Base-by-base conservation (phyloP, 2,888 invertebrate species). In the Nowickia ferox region DNA sequence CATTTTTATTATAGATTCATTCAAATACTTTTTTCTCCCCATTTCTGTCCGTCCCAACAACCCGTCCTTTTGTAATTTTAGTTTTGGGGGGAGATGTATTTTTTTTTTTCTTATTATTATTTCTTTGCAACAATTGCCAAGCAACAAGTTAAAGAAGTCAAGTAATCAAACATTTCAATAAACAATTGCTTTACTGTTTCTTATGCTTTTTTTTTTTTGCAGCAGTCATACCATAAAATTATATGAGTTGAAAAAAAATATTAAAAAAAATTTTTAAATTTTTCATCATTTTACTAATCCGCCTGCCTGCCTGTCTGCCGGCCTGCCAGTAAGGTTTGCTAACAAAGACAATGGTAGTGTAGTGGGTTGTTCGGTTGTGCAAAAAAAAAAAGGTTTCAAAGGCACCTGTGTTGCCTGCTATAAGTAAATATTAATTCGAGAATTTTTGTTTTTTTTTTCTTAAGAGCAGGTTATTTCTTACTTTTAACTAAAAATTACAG, bases 121-220 rank as follows among this genome's bases (percentile, higher is more conserved):
- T 83, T 55, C 48, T 72, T 68, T 63, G 71, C 78, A 75, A 65
- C 79, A 79, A 83, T 86, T 83, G 86, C 77, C 38, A 81, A 72
- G 63, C 79, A 85, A 83, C 81, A 84, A 85, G 85, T 84, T 87
- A 86, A 82, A 84, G 75, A 82, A 87, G 87, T 86, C 83, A 86
- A 87, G 79, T 78, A 84, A 78, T 87, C 85, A 87, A 87, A 86
- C 87, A 86, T 87, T 87, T 87, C 85, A 87, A 87, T 87, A 84
- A 84, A 85, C 87, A 85, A 85, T 75, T 81, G 81, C 74, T 63
- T 46, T 46, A 40, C 48, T 61, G 59, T 66, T 30, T 53, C 22
- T 65, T 63, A 22, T 38, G 19, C 68, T 71, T 63, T 38, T 53
- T 30, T 30, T 22, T 22, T 1, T 22, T 30, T 30, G 30, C 30